phyloP scores from a whole-genome alignment of 2,888 invertebrate genomes.

The Hyposoter dolosus region DNA sequence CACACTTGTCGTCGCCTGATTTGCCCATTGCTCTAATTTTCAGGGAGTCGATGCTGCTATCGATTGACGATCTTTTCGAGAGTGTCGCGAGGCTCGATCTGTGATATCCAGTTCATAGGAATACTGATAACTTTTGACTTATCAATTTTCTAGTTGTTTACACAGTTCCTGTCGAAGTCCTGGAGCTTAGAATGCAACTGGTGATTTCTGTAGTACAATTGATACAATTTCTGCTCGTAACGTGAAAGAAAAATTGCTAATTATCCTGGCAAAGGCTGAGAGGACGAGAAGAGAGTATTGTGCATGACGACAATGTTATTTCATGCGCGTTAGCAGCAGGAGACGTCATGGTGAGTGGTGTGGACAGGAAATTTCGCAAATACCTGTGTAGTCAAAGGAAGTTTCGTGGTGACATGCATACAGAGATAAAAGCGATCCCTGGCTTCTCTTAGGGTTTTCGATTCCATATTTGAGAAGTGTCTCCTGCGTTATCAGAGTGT shows the following conservation, averaged over 20 bases:
- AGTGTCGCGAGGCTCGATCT: neutral
- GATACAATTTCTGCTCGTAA: neutral
- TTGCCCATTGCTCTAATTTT: no score
- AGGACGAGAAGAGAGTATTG: neutral
- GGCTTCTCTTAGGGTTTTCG: neutral
- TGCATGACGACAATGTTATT: neutral
- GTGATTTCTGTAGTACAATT: neutral
- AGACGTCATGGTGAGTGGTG: neutral
- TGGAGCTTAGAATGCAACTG: neutral
- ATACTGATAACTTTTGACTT: neutral
- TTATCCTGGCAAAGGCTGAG: neutral
- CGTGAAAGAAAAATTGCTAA: neutral
- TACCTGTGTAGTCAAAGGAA: constrained; percentile 1
- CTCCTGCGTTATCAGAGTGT: neutral
- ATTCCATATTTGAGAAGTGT: neutral
- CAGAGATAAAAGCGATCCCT: neutral
- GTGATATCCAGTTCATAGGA: neutral
- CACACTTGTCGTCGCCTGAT: no score
- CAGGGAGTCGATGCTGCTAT: neutral
- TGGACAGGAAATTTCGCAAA: neutral
- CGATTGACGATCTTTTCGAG: neutral
- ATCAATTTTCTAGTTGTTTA: neutral
- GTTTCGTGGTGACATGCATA: neutral
- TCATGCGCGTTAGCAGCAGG: neutral
- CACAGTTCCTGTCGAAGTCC: neutral